Conservation (phyloP, 1,140 invertebrate species). For the Megalonaias nervosa region DNA sequence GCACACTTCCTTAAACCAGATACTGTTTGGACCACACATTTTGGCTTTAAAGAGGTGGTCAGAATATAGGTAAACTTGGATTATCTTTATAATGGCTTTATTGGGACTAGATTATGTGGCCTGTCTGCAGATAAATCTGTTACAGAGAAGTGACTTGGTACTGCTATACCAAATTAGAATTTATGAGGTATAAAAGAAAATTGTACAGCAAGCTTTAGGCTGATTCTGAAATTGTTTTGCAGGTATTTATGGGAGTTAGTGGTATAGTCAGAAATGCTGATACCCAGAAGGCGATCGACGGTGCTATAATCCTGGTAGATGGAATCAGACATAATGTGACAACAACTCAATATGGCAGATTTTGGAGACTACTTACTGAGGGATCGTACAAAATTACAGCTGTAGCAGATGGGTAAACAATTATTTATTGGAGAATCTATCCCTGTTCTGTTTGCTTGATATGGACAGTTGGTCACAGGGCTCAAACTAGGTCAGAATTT, state of each 20-base stretch:
- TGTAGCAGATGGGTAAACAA: conserved; percentile 51
- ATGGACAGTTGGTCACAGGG: no score
- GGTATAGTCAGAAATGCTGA: conserved; percentile 88
- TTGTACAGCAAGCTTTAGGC: neutral
- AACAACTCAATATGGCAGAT: conserved; percentile 81
- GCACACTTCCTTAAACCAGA: no score
- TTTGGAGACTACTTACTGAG: conserved; percentile 90
- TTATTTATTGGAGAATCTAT: conserved; percentile 7
- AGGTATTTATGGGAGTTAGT: conserved; percentile 88
- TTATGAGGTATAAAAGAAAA: neutral
- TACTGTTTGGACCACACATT: no score
- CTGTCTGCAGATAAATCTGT: neutral
- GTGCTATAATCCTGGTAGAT: conserved; percentile 83
- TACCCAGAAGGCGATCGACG: conserved; percentile 78
- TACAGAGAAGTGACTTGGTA: neutral
- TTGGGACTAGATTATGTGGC: neutral
- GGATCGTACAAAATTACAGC: conserved; percentile 80
- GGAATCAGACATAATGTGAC: conserved; percentile 65
- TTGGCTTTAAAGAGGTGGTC: neutral
- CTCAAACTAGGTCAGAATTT: no score
- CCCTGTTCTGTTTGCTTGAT: no score
- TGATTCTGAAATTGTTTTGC: conserved; percentile 3
- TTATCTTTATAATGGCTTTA: neutral
- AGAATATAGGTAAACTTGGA: neutral
- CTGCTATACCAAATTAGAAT: neutral